Base-by-base conservation (phyloP, 1,140 invertebrate genomes). In the Drosophila littoralis region DNA sequence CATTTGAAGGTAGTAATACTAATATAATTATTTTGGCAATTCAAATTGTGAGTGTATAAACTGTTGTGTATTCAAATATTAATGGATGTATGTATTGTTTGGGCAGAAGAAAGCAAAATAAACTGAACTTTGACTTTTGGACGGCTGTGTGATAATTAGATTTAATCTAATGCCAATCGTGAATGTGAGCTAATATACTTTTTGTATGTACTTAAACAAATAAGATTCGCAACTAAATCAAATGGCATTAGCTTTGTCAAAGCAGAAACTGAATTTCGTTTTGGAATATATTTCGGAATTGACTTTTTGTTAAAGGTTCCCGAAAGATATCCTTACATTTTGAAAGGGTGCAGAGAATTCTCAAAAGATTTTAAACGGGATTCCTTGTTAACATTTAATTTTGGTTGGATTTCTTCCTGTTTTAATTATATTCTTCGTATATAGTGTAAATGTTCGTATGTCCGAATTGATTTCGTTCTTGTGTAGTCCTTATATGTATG, bases 321-420 rank as follows among this genome's bases (percentile, higher is more conserved):
- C 22, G 22, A 28, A 28, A 28, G 22, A 28, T 28, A 55, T 43
- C 9, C 17, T 15, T n/a, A 6, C 7, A 42, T 42, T 42, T 38
- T 42, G 6, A 42, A 63, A 17, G 13, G 60, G 45, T 77, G 43
- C 59, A 51, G 17, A 55, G 43, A 71, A 66, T 68, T 69, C 43
- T 59, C 45, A 86, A 90, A 90, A 90, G 82, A 90, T 90, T 79
- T 90, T 90, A 90, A 90, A 90, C 86, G 86, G 86, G 81, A 78
- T 63, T 60, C 22, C 22, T 22, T 71, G 64, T 52, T 66, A 32
- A 50, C 59, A 38, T 64, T 51, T 42, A 38, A 59, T 68, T 77
- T 6, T 50, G 50, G 2, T 40, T 15, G 32, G 51, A 13, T 48
- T 57, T n/a, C 36, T 17, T 51, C 12, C 13, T 7, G 28, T 50